phyloP scores from a whole-genome alignment of 2,113 vertebrate genomes.

The Aspidoscelis tigris region DNA sequence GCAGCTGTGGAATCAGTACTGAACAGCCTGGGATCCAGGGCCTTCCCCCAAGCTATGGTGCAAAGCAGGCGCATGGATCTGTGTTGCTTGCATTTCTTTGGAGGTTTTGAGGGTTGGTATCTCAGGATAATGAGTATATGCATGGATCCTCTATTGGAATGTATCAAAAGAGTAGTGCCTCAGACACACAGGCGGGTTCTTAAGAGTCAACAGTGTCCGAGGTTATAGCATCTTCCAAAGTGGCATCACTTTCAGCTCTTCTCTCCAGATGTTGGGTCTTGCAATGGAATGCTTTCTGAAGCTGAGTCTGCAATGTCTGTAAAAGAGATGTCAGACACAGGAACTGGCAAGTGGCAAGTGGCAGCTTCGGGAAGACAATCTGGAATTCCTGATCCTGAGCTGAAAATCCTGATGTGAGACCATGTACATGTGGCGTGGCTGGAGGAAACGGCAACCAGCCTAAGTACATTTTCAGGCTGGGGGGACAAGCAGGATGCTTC shows the following conservation, averaged over 20 bases:
- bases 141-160: background rate
- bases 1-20: background rate
- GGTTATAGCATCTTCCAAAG: background rate
- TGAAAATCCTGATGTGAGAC: too few species aligned
- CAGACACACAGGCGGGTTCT: background rate
- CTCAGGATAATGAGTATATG: background rate
- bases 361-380: too few species aligned
- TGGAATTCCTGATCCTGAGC: too few species aligned
- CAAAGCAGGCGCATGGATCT: background rate
- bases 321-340: too few species aligned
- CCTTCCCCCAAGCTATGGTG: background rate
- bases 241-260: background rate
- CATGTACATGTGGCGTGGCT: too few species aligned
- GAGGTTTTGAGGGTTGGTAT: background rate
- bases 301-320: background rate
- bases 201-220: too few species aligned
- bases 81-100: background rate
- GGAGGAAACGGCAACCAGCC: too few species aligned
- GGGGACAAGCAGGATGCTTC: too few species aligned
- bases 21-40: background rate
- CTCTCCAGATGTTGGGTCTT: background rate
- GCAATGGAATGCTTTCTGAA: background rate
- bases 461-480: too few species aligned
- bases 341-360: too few species aligned
- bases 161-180: background rate